These are phyloP conservation scores for Drosophila neocordata DNA, from an alignment of 1,140 invertebrate genomes.

Conservation along the genomic window DNA sequence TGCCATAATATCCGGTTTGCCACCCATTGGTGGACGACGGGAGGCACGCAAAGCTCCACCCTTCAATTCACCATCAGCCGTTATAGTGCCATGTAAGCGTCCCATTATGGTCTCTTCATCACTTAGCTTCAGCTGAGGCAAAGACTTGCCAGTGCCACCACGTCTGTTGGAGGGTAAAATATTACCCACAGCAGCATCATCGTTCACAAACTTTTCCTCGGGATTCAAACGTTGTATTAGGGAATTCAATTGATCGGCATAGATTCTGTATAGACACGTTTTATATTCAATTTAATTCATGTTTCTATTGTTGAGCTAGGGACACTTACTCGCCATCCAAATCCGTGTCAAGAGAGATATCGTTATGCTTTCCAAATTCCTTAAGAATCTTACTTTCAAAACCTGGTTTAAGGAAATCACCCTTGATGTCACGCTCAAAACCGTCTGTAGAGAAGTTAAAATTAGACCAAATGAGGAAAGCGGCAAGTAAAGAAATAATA, in stretches of 20 bases:
- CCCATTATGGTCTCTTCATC: conserved; percentile 81
- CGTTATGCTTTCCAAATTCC: conserved; percentile 66
- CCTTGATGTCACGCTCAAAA: conserved; percentile 68
- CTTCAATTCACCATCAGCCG: conserved; percentile 46
- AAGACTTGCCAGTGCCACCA: conserved; percentile 16
- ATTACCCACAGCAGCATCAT: conserved; percentile 29
- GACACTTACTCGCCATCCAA: conserved; percentile 77
- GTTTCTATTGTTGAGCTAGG: not conserved
- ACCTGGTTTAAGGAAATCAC: conserved; percentile 77
- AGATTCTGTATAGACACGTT: conserved; percentile 55
- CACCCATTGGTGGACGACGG: conserved; percentile 44
- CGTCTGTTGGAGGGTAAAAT: conserved; percentile 68
- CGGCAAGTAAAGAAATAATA: too few relatives aligned
- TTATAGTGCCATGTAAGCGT: conserved; percentile 74
- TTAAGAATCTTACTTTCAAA: conserved; percentile 75
- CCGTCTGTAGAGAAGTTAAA: conserved; percentile 38
- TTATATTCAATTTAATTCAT: not conserved
- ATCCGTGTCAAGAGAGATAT: conserved; percentile 67
- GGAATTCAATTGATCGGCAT: conserved; percentile 76
- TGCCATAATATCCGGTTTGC: conserved; percentile 71
- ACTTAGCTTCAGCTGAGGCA: conserved; percentile 44
- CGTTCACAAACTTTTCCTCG: conserved; percentile 29
- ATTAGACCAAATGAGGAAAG: too few relatives aligned
- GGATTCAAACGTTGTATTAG: conserved; percentile 75
- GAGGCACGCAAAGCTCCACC: conserved; percentile 21